Evolutionary conservation across 2,797 vertebrate species (phyloP), one percentile per base, ranked within the genome.

Genomic region (Orestias chungarensis): DNA sequence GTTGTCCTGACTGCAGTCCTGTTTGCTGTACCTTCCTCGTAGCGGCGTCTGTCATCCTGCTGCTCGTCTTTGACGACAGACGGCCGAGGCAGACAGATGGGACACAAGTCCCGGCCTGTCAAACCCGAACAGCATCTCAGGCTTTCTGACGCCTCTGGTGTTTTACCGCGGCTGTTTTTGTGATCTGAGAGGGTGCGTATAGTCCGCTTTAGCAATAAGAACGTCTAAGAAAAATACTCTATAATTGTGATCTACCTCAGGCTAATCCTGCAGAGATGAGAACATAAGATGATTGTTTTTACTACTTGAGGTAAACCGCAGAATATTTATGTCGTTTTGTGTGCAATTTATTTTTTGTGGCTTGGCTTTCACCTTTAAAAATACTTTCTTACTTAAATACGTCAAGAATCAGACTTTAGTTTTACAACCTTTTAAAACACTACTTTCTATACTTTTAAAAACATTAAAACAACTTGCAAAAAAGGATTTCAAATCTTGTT

Each of bases 51-150:
- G 23, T 73, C 44, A 70, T 47, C 62, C 71, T 62, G 71, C 55
- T 47, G 68, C 31, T 43, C 68, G 54, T 69, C 75, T 5, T 20
- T 64, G 68, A 68, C 80, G 85, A 79, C 72, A 83, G 78, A 85
- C 71, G 61, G 50, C 23, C 67, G 73, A 87, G 66, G 67, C 68
- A 66, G 67, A 79, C 73, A 84, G 76, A 80, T 68, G 78, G 72
- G 68, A 68, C 25, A 23, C 79, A 70, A 43, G 81, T 79, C 69
- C 74, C 38, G 72, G 67, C 84, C 73, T 73, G 74, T 64, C 64
- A 11, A 61, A 71, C 54, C 40, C 66, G 27, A 50, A 55, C 38
- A 68, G 62, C 68, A 78, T 70, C 57, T 68, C 61, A 62, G n/a
- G 38, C 20, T 69, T 50, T 61, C 71, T 38, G 29, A 67, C 5